Evolutionary conservation across 2,797 vertebrate species (phyloP).

Genomic region (Phaenicophaeus curvirostris): DNA sequence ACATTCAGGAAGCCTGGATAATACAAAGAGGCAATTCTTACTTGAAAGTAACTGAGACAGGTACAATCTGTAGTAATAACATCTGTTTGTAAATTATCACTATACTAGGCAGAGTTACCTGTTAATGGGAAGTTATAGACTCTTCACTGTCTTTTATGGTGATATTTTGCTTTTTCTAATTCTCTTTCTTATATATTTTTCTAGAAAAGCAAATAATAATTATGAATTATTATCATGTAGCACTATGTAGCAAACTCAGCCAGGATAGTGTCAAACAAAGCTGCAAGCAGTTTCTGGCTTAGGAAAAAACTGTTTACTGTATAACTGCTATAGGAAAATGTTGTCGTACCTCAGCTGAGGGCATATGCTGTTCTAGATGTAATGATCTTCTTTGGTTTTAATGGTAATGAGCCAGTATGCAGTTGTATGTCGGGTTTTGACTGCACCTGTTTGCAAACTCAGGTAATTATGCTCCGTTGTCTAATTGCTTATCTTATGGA

Average conservation of each 20-base stretch:
- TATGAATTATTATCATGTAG: background rate
- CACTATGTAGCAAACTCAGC: background rate
- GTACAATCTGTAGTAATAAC: background rate
- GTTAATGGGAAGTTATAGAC: background rate
- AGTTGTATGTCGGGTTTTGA: constrained; percentile 23
- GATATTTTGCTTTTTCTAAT: constrained; percentile 2
- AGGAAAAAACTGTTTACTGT: background rate
- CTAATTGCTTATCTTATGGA: constrained; percentile 71
- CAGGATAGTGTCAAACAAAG: background rate
- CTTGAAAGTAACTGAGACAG: background rate
- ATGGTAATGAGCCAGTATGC: background rate
- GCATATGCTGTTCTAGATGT: background rate
- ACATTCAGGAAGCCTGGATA: background rate
- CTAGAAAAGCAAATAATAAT: background rate
- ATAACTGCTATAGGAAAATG: background rate
- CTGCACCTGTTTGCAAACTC: constrained; percentile 70
- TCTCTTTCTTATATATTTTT: constrained; percentile 1
- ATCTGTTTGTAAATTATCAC: background rate
- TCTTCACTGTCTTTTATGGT: background rate
- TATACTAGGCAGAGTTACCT: background rate
- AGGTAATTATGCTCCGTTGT: constrained; percentile 55
- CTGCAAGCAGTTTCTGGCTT: background rate
- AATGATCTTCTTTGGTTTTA: background rate
- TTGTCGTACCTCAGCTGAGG: background rate
- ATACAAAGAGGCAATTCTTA: background rate